These are phyloP conservation scores for Anaspis maculata DNA, from an alignment of 2,888 invertebrate species.

Conservation along the genomic window DNA sequence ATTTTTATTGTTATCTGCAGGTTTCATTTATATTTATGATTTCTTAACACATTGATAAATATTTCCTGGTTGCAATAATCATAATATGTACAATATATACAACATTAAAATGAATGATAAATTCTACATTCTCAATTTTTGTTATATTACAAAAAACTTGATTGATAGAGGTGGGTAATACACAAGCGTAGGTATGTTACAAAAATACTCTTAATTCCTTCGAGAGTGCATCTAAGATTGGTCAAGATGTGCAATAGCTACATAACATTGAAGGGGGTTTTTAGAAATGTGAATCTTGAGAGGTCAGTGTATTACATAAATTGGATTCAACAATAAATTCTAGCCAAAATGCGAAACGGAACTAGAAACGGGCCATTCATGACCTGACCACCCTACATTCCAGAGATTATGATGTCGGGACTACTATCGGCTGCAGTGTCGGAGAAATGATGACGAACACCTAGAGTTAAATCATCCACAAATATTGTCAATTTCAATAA, in stretches of 20 bases:
- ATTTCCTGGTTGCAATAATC: no score
- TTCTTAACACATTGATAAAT: slow-evolving; percentile 27
- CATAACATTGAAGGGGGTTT: no score
- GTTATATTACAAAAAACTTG: slow-evolving; percentile 22
- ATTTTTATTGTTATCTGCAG: no score
- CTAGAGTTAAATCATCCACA: slow-evolving; percentile 15
- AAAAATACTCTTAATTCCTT: slow-evolving; percentile 32
- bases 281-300: slow-evolving; percentile 11
- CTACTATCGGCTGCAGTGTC: no score
- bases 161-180: slow-evolving; percentile 25
- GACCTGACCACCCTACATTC: no score
- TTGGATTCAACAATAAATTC: no score
- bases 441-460: slow-evolving; percentile 15
- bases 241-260: no score
- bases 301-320: no score
- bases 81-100: slow-evolving; percentile 29
- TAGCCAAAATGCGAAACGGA: no score
- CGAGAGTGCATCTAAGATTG: slow-evolving; percentile 30
- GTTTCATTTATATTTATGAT: no score
- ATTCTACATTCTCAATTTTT: slow-evolving; percentile 12
- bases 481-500: slow-evolving; percentile 23
- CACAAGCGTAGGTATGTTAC: slow-evolving; percentile 27
- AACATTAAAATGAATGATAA: slow-evolving; percentile 16
- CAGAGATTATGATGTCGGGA: no score
- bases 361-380: no score